A percentile compares a stretch with the other conserved stretches of the same genome.
These are phyloP conservation scores for Drosophila kepulauana DNA, from an alignment of 1,140 invertebrate genomes.

Conservation along the genomic window DNA sequence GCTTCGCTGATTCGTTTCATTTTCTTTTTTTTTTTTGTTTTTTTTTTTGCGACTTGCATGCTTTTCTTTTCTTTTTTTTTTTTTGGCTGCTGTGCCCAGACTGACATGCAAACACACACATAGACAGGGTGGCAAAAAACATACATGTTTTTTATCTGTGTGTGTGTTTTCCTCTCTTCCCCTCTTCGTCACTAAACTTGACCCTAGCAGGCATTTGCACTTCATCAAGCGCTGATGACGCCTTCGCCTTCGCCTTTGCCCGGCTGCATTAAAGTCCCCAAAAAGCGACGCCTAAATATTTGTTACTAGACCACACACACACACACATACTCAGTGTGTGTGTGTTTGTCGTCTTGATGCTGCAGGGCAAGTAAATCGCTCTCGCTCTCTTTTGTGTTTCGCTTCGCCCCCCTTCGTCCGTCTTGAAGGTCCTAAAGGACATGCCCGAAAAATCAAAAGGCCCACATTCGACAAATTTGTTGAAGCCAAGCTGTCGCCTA, in stretches of 20 bases:
- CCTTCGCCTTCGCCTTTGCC: too few relatives aligned
- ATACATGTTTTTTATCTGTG: slow-evolving; percentile 1
- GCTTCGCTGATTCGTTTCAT: slow-evolving; percentile 45
- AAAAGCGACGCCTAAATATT: slow-evolving; percentile 37
- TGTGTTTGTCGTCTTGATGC: slow-evolving; percentile 62
- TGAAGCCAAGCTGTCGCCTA: slow-evolving; percentile 45
- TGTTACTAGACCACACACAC: slow-evolving; percentile 34
- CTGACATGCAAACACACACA: slow-evolving; percentile 29
- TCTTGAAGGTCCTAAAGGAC: too few relatives aligned
- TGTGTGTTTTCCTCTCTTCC: slow-evolving; percentile 50
- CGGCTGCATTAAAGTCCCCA: slow-evolving; percentile 48
- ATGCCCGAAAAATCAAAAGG: slow-evolving; percentile 23
- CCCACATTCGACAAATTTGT: slow-evolving; percentile 33
- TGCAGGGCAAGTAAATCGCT: slow-evolving; percentile 69
- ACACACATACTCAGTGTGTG: slow-evolving; percentile 43
- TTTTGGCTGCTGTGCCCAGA: slow-evolving; percentile 53
- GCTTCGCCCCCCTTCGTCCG: too few relatives aligned
- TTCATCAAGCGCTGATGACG: slow-evolving; percentile 64
- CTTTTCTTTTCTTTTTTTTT: neutral
- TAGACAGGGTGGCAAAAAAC: slow-evolving; percentile 49
- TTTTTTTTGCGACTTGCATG: slow-evolving; percentile 28
- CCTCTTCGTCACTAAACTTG: slow-evolving; percentile 63
- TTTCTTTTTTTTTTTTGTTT: neutral
- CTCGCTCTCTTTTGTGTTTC: slow-evolving; percentile 49
- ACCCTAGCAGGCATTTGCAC: slow-evolving; percentile 78